Evolutionary conservation across 92 coral and sea anemone genomes (phyloP), one percentile per base, ranked within the genome.

Genomic region (Phenganax stokvisi): DNA sequence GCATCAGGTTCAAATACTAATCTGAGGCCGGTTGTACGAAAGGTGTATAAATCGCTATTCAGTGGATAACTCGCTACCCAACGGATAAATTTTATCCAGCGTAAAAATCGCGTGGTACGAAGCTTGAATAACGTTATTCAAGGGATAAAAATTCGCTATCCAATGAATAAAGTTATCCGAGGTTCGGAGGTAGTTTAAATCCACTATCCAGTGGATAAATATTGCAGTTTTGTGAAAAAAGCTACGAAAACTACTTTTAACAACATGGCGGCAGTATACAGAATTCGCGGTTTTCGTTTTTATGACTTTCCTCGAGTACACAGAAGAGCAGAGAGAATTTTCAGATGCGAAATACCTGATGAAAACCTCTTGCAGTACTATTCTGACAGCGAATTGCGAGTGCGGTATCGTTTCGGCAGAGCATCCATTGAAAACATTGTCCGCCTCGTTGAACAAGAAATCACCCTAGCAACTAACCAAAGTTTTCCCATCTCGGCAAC

Each of bases 351-450:
- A 70, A 70, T 70, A 44, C 54, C 53, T 12, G 75, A 70, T 70
- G 68, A 4, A 62, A 62, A 62, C 68, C 27, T 51, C 54, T 70
- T 70, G 9, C 75, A 51, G 25, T 70, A 70, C 56, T 70, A 70
- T 70, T 70, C 83, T 13, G 83, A 79, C 68, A 60, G 53, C 59
- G 74, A 79, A 20, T 66, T 79, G 75, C 70, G 83, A 70, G 83
- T 57, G n/a, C 44, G 75, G 57, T 79, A 62, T 79, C 83, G 74
- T 20, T 79, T 79, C 72, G 83, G 83, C 17, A 57, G 79, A 12
- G 80, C 57, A 73, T 5, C 61, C 3, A 73, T 82, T 15, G 8
- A 44, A 10, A 54, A 31, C 51, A 59, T 74, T 6, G 54, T 68
- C 15, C 54, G 69, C 17, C 57, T 82, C 13, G 15, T 74, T 9